A percentile compares a stretch with the other conserved stretches of the same genome.
Evolutionary conservation across 2,797 vertebrate species (phyloP).

Genomic region (Acipenser ruthenus): DNA sequence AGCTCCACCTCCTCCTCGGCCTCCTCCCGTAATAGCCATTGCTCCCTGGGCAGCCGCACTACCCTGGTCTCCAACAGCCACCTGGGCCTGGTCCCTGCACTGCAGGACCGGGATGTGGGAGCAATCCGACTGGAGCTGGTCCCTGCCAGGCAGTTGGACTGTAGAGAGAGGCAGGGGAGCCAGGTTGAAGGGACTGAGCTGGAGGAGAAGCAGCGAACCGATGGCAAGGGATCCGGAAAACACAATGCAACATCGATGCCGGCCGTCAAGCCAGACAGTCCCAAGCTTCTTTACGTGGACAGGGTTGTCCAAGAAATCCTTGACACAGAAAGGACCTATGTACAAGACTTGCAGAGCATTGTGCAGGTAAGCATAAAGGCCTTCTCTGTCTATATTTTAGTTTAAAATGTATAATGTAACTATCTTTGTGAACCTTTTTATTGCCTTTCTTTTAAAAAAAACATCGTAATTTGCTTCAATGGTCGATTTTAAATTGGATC

Average conservation of each 20-base stretch:
- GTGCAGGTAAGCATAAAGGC: constrained; percentile 72
- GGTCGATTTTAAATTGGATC: neutral
- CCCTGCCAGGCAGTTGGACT: constrained; percentile 64
- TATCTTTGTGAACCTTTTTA: too few relatives aligned
- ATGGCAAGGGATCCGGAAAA: constrained; percentile 36
- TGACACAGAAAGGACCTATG: constrained; percentile 90
- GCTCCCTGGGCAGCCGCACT: constrained; percentile 84
- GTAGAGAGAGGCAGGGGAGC: constrained; percentile 38
- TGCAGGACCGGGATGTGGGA: constrained; percentile 74
- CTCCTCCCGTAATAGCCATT: constrained; percentile 91
- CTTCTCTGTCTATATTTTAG: neutral
- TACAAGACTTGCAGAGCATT: constrained; percentile 88
- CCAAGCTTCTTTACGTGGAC: constrained; percentile 86
- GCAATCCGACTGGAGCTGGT: constrained; percentile 85
- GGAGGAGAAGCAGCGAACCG: constrained; percentile 34
- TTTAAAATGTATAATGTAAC: neutral
- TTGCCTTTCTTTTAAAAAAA: neutral
- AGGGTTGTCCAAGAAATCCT: constrained; percentile 94
- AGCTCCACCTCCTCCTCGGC: constrained; percentile 92
- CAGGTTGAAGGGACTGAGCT: neutral
- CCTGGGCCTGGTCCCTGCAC: constrained; percentile 51
- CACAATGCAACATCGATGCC: constrained; percentile 29
- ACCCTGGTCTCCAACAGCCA: constrained; percentile 75
- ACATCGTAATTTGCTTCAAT: neutral
- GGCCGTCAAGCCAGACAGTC: constrained; percentile 54